A percentile compares a stretch with the other conserved stretches of the same genome.
Evolutionary conservation across 2,797 vertebrate species (phyloP).

Genomic region (Remorina albescens): DNA sequence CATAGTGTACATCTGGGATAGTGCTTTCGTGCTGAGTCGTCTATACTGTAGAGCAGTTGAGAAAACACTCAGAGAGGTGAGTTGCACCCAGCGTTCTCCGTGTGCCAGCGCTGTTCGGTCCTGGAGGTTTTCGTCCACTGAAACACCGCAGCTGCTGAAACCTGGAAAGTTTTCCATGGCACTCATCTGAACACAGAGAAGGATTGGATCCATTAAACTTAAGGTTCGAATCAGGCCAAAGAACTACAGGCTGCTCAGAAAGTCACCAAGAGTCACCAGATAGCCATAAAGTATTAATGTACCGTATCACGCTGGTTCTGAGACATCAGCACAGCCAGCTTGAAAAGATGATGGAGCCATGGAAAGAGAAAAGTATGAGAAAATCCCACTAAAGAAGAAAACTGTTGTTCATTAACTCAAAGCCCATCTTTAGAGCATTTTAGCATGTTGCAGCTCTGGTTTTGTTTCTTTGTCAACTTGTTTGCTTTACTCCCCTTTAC

Average conservation of each 20-base stretch:
- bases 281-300: constrained; percentile 34
- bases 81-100: constrained; percentile 35
- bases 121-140: constrained; percentile 32
- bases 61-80: constrained; percentile 57
- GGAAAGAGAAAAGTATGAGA: neutral
- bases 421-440: too few relatives aligned
- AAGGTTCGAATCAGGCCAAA: constrained; percentile 25
- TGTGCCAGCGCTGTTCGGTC: constrained; percentile 20
- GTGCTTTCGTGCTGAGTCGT: constrained; percentile 48
- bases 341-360: neutral
- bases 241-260: constrained; percentile 27
- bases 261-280: constrained; percentile 33
- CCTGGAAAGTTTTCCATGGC: constrained; percentile 47
- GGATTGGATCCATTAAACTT: constrained; percentile 40
- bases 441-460: neutral
- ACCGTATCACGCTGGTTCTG: constrained; percentile 26
- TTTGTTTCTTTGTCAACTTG: neutral
- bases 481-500: neutral
- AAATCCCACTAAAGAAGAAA: neutral
- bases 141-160: constrained; percentile 39
- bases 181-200: constrained; percentile 33
- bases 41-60: constrained; percentile 42
- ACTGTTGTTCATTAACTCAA: neutral
- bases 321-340: constrained; percentile 14
- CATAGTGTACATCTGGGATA: constrained; percentile 74